These are phyloP conservation scores for Cinclus cinclus DNA, from an alignment of 2,113 vertebrate species.

Conservation along the genomic window DNA sequence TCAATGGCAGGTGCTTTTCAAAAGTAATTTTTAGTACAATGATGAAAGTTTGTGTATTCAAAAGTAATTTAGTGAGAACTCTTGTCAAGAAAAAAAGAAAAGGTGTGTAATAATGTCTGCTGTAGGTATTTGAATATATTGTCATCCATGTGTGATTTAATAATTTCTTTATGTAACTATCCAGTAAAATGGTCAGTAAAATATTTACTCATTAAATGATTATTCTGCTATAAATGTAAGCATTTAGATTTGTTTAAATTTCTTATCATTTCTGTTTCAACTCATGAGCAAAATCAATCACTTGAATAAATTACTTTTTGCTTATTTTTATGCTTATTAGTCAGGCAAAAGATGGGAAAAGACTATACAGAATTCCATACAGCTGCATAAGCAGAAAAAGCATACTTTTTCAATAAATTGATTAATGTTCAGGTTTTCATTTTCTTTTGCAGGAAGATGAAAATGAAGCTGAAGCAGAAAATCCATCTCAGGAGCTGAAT, in stretches of 20 bases:
- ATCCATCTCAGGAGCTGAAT: constrained; percentile 69
- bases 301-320: not conserved
- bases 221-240: not conserved
- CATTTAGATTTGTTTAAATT: not conserved
- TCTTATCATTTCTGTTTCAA: not conserved
- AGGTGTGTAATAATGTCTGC: not conserved
- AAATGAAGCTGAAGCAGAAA: constrained; percentile 80
- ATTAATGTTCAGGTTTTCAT: constrained; percentile 64
- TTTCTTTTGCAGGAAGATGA: constrained; percentile 80
- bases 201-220: not conserved
- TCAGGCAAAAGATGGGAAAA: not conserved
- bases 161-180: not conserved
- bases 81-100: constrained; percentile 7
- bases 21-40: constrained; percentile 70
- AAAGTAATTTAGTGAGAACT: constrained; percentile 36
- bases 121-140: not conserved
- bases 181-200: not conserved
- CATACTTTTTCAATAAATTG: not conserved
- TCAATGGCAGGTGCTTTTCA: constrained; percentile 76
- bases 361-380: not conserved
- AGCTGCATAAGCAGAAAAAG: not conserved
- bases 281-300: not conserved
- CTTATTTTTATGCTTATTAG: not conserved
- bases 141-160: not conserved
- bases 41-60: constrained; percentile 71